Evolutionary conservation across 1,140 invertebrate genomes (phyloP), one percentile per base, ranked within the genome.

Genomic region (Acromyrmex charruanus): DNA sequence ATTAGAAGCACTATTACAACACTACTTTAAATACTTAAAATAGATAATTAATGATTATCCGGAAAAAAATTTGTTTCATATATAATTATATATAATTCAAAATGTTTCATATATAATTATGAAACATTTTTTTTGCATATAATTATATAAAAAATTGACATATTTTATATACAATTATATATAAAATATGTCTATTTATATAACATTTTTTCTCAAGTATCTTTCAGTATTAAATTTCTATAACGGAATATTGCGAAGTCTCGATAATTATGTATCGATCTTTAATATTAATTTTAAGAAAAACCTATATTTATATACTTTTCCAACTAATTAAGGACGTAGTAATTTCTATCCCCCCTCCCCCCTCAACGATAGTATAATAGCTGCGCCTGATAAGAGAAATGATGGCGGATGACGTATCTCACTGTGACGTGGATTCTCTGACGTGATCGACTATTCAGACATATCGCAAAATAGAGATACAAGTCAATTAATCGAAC

Each of bases 301-400:
- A 65, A 28, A 18, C 31, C 25, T 5, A 14, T 49, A 49, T 28
- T 3, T 31, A 28, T 31, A 14, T 51, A 63, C 18, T 49, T 55
- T 55, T 58, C 21, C 66, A 71, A 35, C 35, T 81, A 65, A 10
- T 81, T 81, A 71, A 71, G 79, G 51, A 71, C 58, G 51, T 71
- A 44, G 12, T 71, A 65, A 58, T 58, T 21, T 44, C 21, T 59
- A 81, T 71, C 25, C 1, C 0, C 25, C 25, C 25, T 0, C 25
- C 25, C 25, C 25, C 35, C 21, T n/a, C 21, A 44, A 55, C 79
- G 53, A 81, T 81, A 71, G 21, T 71, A 81, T 81, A 71, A 81
- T 81, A 81, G 53, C 65, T 58, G 31, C 31, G 77, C 66, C 51
- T 81, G 79, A 81, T 71, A 81, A 71, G 79, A 81, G 79, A 81